These are phyloP conservation scores for Fistularia commersonii DNA, from an alignment of 2,797 vertebrate species.

Conservation along the genomic window DNA sequence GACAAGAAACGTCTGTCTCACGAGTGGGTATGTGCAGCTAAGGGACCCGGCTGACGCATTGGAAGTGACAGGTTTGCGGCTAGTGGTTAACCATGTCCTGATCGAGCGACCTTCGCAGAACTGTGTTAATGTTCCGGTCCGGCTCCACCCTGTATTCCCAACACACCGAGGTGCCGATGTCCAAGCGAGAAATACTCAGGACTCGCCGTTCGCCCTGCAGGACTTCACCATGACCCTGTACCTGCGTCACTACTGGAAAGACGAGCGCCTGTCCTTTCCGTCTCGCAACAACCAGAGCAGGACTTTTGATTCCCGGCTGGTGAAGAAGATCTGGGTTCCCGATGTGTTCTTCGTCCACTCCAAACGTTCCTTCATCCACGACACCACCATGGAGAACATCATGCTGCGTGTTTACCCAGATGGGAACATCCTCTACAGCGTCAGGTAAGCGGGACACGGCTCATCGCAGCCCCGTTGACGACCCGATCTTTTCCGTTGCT, in stretches of 20 bases:
- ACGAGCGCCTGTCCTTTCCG: slow-evolving; percentile 85
- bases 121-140: too few relatives aligned
- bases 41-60: too few relatives aligned
- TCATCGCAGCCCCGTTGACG: background rate
- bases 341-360: slow-evolving; percentile 92
- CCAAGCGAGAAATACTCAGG: background rate
- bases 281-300: slow-evolving; percentile 85
- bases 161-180: too few relatives aligned
- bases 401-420: slow-evolving; percentile 87
- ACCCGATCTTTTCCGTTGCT: too few relatives aligned
- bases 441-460: slow-evolving; percentile 70
- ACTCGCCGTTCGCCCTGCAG: slow-evolving; percentile 43
- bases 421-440: slow-evolving; percentile 86
- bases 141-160: too few relatives aligned
- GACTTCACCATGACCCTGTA: slow-evolving; percentile 94
- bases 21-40: too few relatives aligned
- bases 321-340: slow-evolving; percentile 90
- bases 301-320: slow-evolving; percentile 86
- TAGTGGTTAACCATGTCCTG: too few relatives aligned
- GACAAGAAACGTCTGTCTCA: too few relatives aligned
- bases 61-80: too few relatives aligned
- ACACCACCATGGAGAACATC: slow-evolving; percentile 87
- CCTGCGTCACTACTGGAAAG: slow-evolving; percentile 92
- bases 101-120: too few relatives aligned
- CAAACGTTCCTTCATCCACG: slow-evolving; percentile 90